Evolutionary conservation across 2,797 vertebrate species (phyloP), one percentile per base, ranked within the genome.

Genomic region (Parauchenoglanis punctatus): DNA sequence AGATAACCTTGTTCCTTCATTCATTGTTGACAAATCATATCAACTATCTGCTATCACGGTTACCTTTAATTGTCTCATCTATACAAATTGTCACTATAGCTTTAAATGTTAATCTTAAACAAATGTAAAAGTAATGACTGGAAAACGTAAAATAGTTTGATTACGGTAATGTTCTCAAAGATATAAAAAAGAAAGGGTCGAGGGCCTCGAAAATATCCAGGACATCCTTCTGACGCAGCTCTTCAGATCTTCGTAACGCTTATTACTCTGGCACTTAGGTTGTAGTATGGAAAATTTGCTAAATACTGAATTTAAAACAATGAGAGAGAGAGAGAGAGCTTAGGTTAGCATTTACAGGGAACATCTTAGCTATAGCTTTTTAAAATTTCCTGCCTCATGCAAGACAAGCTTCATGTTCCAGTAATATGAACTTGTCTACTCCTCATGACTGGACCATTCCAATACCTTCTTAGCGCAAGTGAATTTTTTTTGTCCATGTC

Each of bases 201-300:
- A 31, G 3, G 7, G 15, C 2, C 49, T 52, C 15, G 52, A 58
- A 12, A 20, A 56, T 35, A 11, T 78, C 25, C n/a, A 3, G 15
- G 46, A 46, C 25, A 1, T 18, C 1, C 46, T 54, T 54, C 12
- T 68, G 18, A 8, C 13, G 8, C 49, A 81, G 52, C 13, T 61
- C 52, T 59, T 86, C 67, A 86, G 35, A 81, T 1, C 54, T 49
- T 31, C 6, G 0, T 73, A 23, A 86, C 25, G 25, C 23, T 72
- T 11, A 0, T 73, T 72, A 86, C 12, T 17, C 6, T 61, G 11
- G 1, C 25, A 0, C 15, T 35, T 31, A 80, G 7, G 17, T 28
- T 23, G 77, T 35, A n/a, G 7, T 2, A 0, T 59, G 0, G 1
- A 1, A 86, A 1, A 7, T 0, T 3, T 4, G 0, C 0, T 49